These are phyloP conservation scores for Hydrozoanthus gracilis DNA, from an alignment of 92 coral and sea anemone genomes.

Conservation along the genomic window DNA sequence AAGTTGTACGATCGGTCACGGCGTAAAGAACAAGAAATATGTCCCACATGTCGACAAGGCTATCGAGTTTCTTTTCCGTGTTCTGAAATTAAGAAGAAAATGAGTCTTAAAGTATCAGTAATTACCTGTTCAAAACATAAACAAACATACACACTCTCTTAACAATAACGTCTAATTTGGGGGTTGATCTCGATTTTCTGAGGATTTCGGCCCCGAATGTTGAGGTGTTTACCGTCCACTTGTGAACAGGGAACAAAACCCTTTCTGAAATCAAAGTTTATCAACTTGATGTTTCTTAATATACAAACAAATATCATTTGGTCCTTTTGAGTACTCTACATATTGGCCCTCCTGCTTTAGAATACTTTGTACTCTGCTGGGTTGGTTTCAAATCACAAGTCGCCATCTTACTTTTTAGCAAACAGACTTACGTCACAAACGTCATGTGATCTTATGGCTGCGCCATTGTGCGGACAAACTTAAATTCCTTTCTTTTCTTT, in stretches of 20 bases:
- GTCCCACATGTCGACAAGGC: too few relatives aligned
- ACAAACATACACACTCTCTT: constrained; percentile 9
- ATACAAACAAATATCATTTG: background rate
- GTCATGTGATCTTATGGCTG: constrained; percentile 5
- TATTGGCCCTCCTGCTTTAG: too few relatives aligned
- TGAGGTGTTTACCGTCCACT: constrained; percentile 14
- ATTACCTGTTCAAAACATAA: too few relatives aligned
- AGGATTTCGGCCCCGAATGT: constrained; percentile 18
- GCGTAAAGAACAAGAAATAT: too few relatives aligned
- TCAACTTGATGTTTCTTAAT: background rate
- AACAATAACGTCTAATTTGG: constrained; percentile 6
- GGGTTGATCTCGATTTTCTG: constrained; percentile 1
- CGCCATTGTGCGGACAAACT: constrained; percentile 2
- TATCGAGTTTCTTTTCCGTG: too few relatives aligned
- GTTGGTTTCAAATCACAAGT: background rate
- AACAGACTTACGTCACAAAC: constrained; percentile 8
- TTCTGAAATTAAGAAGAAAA: background rate
- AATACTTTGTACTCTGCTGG: background rate
- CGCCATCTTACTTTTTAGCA: constrained; percentile 4
- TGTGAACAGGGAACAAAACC: constrained; percentile 4
- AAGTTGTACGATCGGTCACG: too few relatives aligned
- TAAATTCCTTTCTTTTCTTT: background rate
- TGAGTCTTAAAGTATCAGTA: background rate
- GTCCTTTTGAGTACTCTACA: constrained; percentile 1
- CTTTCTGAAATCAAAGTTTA: background rate